A percentile compares a stretch with the other conserved stretches of the same genome.
Conservation (phyloP, 2,888 invertebrate species). For the Anoplius nigerrimus region DNA sequence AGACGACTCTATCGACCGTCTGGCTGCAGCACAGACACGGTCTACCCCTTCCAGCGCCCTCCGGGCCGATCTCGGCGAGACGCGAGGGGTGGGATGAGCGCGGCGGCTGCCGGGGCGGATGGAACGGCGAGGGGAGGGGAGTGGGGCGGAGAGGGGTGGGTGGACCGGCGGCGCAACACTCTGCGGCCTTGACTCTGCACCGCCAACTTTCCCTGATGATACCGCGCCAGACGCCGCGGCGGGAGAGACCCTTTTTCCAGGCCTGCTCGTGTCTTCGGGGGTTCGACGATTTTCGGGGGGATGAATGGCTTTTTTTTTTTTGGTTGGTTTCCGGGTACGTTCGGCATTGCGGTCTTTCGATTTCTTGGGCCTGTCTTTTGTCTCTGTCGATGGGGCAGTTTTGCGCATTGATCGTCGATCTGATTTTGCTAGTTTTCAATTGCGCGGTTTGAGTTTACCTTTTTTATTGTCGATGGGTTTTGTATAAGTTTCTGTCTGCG, state of each 20-base stretch:
- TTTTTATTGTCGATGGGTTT: no score
- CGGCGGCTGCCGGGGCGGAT: constrained; percentile 29
- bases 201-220: constrained; percentile 69
- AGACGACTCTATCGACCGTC: constrained; percentile 74
- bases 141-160: constrained; percentile 35
- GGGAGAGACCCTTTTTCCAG: constrained; percentile 39
- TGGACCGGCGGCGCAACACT: constrained; percentile 47
- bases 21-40: constrained; percentile 69
- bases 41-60: constrained; percentile 65
- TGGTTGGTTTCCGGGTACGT: no score
- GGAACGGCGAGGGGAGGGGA: no score
- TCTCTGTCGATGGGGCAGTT: no score
- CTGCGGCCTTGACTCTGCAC: constrained; percentile 69
- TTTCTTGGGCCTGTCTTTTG: no score
- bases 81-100: constrained; percentile 33
- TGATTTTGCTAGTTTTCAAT: no score
- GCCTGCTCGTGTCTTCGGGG: not conserved
- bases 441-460: no score
- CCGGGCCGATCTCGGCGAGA: constrained; percentile 54
- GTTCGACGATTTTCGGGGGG: no score
- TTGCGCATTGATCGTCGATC: no score
- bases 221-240: constrained; percentile 65
- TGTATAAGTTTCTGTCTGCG: no score
- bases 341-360: no score
- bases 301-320: no score